Percentiles rank a stretch among this genome's conserved stretches.
These are phyloP conservation scores for Prolemur simus DNA, from an alignment of 2,113 vertebrate genomes.

Conservation along the genomic window DNA sequence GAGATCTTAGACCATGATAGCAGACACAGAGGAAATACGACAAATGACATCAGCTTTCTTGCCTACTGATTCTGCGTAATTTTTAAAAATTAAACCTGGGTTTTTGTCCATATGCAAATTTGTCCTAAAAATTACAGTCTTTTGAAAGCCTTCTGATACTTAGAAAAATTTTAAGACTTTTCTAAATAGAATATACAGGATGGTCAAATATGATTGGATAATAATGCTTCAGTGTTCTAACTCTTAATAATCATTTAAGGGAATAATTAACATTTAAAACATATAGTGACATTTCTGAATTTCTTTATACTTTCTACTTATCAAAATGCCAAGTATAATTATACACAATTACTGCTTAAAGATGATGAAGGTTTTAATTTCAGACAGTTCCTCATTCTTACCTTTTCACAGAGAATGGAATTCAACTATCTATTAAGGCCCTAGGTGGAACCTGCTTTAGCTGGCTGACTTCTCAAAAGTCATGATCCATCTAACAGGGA, in stretches of 20 bases:
- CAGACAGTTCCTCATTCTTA: background rate
- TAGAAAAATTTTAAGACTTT: slow-evolving; percentile 1
- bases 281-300: slow-evolving; percentile 22
- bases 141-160: slow-evolving; percentile 3
- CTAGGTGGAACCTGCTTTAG: background rate
- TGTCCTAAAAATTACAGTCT: background rate
- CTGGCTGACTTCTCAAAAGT: background rate
- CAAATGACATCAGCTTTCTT: background rate
- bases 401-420: background rate
- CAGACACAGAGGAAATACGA: background rate
- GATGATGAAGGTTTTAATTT: slow-evolving; percentile 25
- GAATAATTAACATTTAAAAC: slow-evolving; percentile 41
- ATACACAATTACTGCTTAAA: slow-evolving; percentile 36
- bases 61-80: background rate
- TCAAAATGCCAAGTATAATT: slow-evolving; percentile 38
- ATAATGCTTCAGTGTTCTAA: background rate
- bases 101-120: background rate
- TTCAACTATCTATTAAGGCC: background rate
- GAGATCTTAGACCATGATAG: background rate
- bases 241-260: background rate
- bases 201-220: background rate
- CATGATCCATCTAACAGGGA: background rate
- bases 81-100: background rate
- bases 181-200: background rate
- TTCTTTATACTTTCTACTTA: slow-evolving; percentile 32